phyloP scores from a whole-genome alignment of 2,888 invertebrate genomes.

The Scelioninae gen. 1 region DNA sequence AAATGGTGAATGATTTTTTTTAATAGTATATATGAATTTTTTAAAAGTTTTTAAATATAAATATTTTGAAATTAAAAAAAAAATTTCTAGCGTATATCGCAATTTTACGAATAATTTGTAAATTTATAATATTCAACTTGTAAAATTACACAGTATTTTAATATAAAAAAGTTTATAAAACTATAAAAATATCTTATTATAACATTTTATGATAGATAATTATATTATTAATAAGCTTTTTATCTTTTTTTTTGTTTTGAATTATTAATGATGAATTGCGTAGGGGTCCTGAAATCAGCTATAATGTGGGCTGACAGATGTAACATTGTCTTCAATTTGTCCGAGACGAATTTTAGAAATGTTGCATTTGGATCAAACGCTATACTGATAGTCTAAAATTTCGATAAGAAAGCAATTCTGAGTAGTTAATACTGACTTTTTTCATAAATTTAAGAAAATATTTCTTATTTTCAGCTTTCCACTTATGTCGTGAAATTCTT shows the following conservation, averaged over 20 bases:
- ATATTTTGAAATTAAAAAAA: no score
- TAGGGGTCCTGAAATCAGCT: conserved; percentile 85
- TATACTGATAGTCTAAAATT: conserved; percentile 64
- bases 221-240: no score
- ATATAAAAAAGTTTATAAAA: no score
- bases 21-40: no score
- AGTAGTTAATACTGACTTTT: background rate
- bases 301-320: conserved; percentile 80
- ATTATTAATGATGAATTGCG: conserved; percentile 83
- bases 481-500: conserved; percentile 98
- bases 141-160: no score
- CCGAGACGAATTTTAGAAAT: conserved; percentile 76
- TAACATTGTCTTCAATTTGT: conserved; percentile 75
- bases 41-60: conserved; percentile 15
- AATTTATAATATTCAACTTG: no score
- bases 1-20: conserved; percentile 87
- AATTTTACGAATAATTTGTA: no score
- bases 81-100: no score
- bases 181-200: no score
- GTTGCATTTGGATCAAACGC: conserved; percentile 80
- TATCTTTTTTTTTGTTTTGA: no score
- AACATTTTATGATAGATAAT: no score
- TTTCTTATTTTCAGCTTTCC: conserved; percentile 90
- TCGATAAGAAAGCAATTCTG: background rate
- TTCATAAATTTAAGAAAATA: background rate